Evolutionary conservation across 2,888 invertebrate genomes (phyloP).

Genomic region (Drosophila nr. perissopoda): DNA sequence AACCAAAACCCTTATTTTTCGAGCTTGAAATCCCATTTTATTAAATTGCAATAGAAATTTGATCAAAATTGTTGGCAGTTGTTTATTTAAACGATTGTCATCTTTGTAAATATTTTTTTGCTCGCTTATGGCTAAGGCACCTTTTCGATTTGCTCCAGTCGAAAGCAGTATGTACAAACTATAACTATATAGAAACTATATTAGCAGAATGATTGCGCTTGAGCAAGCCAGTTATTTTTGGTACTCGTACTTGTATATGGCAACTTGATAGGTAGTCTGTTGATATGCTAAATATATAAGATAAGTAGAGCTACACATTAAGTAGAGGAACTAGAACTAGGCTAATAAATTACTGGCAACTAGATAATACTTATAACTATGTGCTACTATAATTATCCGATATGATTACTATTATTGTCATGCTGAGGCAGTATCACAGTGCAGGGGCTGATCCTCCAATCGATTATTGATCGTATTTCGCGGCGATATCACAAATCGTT

Average conservation of each 20-base stretch:
- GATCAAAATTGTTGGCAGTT: background rate
- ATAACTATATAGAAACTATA: constrained; percentile 10
- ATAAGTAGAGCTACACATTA: constrained; percentile 30
- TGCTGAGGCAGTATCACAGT: constrained; percentile 79
- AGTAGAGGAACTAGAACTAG: constrained; percentile 30
- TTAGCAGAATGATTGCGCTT: constrained; percentile 15
- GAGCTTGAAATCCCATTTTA: background rate
- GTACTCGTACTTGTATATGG: constrained; percentile 42
- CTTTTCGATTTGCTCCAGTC: constrained; percentile 26
- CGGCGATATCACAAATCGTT: constrained; percentile 79
- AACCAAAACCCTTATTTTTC: background rate
- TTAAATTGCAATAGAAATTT: background rate
- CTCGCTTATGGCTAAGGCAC: constrained; percentile 31
- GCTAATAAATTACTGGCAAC: constrained; percentile 50
- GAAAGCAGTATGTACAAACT: constrained; percentile 10
- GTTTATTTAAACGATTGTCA: constrained; percentile 29
- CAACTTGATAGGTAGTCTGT: constrained; percentile 34
- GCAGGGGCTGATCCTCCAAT: constrained; percentile 71
- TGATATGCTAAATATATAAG: constrained; percentile 6
- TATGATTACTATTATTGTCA: constrained; percentile 21
- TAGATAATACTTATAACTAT: constrained; percentile 29
- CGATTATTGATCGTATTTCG: constrained; percentile 73
- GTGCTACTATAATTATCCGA: background rate
- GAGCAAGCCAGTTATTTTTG: constrained; percentile 39
- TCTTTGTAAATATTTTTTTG: constrained; percentile 11